Percentiles rank a stretch among this genome's conserved stretches.
Conservation (phyloP, 2,797 vertebrate genomes). For the Schizothorax lantsangensis region DNA sequence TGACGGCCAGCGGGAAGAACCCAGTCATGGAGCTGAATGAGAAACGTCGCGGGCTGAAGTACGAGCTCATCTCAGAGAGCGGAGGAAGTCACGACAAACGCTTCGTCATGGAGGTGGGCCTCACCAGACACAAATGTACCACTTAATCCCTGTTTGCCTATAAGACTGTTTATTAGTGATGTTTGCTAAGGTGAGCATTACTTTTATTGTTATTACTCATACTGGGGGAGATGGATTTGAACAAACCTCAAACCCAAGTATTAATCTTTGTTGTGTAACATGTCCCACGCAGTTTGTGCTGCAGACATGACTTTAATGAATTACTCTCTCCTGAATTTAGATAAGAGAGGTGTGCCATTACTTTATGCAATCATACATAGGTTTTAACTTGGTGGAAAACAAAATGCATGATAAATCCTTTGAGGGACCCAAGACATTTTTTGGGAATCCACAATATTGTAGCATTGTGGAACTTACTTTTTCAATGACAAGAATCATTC, state of each 20-base stretch:
- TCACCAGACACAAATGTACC: not conserved
- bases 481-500: not conserved
- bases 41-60: slow-evolving; percentile 96
- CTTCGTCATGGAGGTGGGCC: slow-evolving; percentile 96
- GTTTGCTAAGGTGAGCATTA: not conserved
- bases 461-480: not conserved
- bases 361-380: not conserved
- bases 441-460: not conserved
- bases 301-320: not conserved
- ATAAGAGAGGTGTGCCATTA: not conserved
- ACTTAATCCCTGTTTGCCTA: not conserved
- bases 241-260: not conserved
- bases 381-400: not conserved
- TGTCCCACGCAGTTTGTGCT: not conserved
- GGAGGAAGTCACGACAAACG: slow-evolving; percentile 99
- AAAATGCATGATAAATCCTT: not conserved
- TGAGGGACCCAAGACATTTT: not conserved
- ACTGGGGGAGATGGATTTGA: not conserved
- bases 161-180: not conserved
- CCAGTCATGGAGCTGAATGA: slow-evolving; percentile 99
- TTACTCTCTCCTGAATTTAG: not conserved
- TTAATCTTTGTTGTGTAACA: not conserved
- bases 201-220: not conserved
- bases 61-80: slow-evolving; percentile 97
- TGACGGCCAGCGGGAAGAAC: slow-evolving; percentile 98